These are phyloP conservation scores for Cheilosia variabilis DNA, from an alignment of 2,888 invertebrate genomes.

Conservation along the genomic window DNA sequence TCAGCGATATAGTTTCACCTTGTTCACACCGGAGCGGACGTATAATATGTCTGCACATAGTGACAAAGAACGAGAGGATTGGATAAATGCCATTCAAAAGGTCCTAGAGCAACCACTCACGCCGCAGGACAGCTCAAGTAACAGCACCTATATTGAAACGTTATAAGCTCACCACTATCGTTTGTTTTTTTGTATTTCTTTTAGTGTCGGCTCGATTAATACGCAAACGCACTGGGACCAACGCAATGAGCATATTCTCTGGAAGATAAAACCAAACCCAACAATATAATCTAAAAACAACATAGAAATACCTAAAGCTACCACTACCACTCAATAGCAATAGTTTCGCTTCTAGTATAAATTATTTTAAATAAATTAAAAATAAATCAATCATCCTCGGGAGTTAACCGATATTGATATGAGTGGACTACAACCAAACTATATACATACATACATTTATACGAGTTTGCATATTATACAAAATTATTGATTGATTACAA, in stretches of 20 bases:
- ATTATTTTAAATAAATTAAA: slow-evolving; percentile 54
- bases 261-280: slow-evolving; percentile 86
- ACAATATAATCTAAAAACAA: slow-evolving; percentile 6
- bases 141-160: slow-evolving; percentile 79
- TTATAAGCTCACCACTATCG: neutral
- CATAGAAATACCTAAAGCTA: slow-evolving; percentile 45
- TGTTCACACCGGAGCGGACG: slow-evolving; percentile 91
- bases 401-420: slow-evolving; percentile 38
- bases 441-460: slow-evolving; percentile 35
- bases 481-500: slow-evolving; percentile 62
- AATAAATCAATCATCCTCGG: slow-evolving; percentile 18
- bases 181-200: slow-evolving; percentile 79
- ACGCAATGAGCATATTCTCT: slow-evolving; percentile 90
- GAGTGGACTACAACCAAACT: slow-evolving; percentile 37
- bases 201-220: slow-evolving; percentile 89
- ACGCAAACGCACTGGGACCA: slow-evolving; percentile 89
- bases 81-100: slow-evolving; percentile 91
- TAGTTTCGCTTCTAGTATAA: slow-evolving; percentile 66
- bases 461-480: slow-evolving; percentile 58
- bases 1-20: slow-evolving; percentile 91
- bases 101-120: slow-evolving; percentile 90
- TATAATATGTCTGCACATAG: slow-evolving; percentile 91
- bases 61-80: slow-evolving; percentile 90
- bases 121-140: slow-evolving; percentile 91
- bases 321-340: slow-evolving; percentile 69